Conservation (phyloP, 2,888 invertebrate species). For the Athetis lepigone region DNA sequence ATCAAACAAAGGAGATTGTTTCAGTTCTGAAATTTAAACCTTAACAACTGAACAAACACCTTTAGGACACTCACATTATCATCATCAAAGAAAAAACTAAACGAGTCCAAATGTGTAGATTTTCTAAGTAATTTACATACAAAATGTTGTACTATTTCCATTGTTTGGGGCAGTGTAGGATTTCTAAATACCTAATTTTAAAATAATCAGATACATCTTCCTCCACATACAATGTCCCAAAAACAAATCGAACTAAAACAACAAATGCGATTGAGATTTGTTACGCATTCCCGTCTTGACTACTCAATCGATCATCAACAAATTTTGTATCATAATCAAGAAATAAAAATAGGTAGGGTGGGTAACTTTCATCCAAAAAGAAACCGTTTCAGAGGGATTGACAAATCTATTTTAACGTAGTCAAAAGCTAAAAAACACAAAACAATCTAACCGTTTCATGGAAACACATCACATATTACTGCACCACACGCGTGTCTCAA, state of each 20-base stretch:
- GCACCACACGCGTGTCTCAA: slow-evolving; percentile 49
- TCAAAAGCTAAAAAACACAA: slow-evolving; percentile 21
- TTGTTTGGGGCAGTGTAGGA: slow-evolving; percentile 1
- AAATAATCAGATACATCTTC: not conserved
- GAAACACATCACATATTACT: slow-evolving; percentile 23
- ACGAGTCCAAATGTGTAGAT: slow-evolving; percentile 10
- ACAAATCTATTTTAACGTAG: too few species aligned
- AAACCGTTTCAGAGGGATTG: too few species aligned
- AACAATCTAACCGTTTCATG: slow-evolving; percentile 23
- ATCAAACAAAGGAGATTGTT: slow-evolving; percentile 73
- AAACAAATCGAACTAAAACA: too few species aligned
- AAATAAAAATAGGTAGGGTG: too few species aligned
- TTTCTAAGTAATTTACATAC: slow-evolving; percentile 9
- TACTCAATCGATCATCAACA: too few species aligned
- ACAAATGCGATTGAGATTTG: too few species aligned
- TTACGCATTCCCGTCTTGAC: too few species aligned
- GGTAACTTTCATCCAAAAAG: too few species aligned
- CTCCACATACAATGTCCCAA: not conserved
- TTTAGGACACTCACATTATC: slow-evolving; percentile 37
- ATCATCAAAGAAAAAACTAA: slow-evolving; percentile 8
- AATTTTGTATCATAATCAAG: too few species aligned
- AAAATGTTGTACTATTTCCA: slow-evolving; percentile 2
- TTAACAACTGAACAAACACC: slow-evolving; percentile 72
- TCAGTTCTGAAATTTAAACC: slow-evolving; percentile 66
- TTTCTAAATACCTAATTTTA: not conserved